Base-by-base conservation (phyloP, 2,797 vertebrate species). In the Leptodactylus fallax region DNA sequence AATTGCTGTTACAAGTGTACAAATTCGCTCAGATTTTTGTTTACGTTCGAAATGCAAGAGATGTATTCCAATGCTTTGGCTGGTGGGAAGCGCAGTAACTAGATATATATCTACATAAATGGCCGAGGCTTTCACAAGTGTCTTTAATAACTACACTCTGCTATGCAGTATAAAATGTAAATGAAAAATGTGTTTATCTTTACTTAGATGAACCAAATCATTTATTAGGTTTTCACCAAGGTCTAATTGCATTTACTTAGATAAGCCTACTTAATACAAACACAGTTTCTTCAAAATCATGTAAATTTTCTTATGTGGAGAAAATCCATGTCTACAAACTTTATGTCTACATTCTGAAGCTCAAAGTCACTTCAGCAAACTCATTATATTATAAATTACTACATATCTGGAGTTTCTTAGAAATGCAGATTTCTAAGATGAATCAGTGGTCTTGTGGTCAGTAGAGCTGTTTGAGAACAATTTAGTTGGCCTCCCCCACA, bases 111-210 rank as follows among this genome's bases (percentile, higher is more conserved):
- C 45, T n/a, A 49, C 10, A 51, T 51, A 74, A 74, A 51, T 74
- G 71, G 10, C 45, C 47, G 7, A 74, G 19, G 19, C 19, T 74
- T 74, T 74, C 45, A n/a, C 9, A 49, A 49, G 71, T 49, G 3
- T 74, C 9, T 51, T 47, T 74, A 74, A 74, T 74, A 49, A 74
- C 71, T 74, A n/a, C 71, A 74, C 19, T 49, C 71, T 21, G 17
- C 71, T n/a, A 72, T 19, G 45, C 11, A 74, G 1, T 21, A n/a
- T 74, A 49, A 74, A 51, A 7, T 16, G 21, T 74, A 49, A 74
- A 51, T 21, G 10, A 74, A 74, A 74, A 49, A 5, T 74, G 1
- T 74, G 49, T 51, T 74, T n/a, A 74, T 74, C 71, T 49, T 49
- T 49, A 47, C 21, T 74, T 74, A 74, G 45, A 74, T 74, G 10